Evolutionary conservation across 2,888 invertebrate genomes (phyloP), one percentile per base, ranked within the genome.

Genomic region (Lasioglossum morio): DNA sequence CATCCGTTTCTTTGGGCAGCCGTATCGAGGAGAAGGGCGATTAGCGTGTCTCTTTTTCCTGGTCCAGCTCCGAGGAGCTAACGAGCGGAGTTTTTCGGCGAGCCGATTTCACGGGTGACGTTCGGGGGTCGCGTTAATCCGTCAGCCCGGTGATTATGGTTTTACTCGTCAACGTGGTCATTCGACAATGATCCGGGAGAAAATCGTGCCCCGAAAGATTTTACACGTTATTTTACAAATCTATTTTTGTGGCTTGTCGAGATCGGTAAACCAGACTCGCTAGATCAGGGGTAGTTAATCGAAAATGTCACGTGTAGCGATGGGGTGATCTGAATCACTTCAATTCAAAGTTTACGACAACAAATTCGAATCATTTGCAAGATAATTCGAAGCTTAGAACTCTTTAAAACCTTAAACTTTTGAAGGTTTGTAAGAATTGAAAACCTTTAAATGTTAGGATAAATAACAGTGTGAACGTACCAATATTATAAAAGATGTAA

Each of bases 21-120:
- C 77, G n/a, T 48, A 69, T n/a, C 46, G n/a, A n/a, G 14, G 69
- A 53, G 69, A 37, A 69, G 12, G 37, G 10, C 79, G 75, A 84
- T 87, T 87, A 84, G 74, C 74, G 74, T 46, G 46, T 73, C 76
- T 53, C 66, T 72, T 78, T 78, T 84, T 80, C 70, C 79, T 43
- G 73, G 73, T 63, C 63, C 66, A 12, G 4, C 27, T 27, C 53
- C 60, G 60, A 19, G 53, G 12, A 43, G 57, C 79, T 87, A 84
- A 84, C 78, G 80, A 88, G 76, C 75, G 14, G n/a, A 73, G 69
- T 78, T 87, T 87, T 87, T 77, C 72, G 77, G n/a, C 43, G n/a
- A n/a, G 16, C 77, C 81, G 72, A 84, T 81, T 86, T 86, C 72
- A 79, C 19, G 76, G 75, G 46, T 72, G 69, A 78, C 69, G 73